These are phyloP conservation scores for Mus minutoides DNA, from an alignment of 2,797 vertebrate species.

Conservation along the genomic window DNA sequence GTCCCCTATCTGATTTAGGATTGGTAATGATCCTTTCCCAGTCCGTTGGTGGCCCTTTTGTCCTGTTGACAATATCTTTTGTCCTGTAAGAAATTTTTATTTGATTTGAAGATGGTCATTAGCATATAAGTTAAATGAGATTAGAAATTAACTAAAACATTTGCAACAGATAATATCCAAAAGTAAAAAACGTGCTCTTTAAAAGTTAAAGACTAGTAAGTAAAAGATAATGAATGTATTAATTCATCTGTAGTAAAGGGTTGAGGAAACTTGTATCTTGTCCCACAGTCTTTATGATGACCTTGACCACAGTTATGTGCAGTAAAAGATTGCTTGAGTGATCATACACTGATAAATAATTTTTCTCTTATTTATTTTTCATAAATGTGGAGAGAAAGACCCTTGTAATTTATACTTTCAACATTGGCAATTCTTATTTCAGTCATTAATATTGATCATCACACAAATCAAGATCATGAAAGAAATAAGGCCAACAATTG, in stretches of 20 bases:
- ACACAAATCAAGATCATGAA: background rate
- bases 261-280: background rate
- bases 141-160: conserved; percentile 33
- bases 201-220: conserved; percentile 18
- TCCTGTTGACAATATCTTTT: no score
- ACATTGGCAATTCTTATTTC: conserved; percentile 33
- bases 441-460: conserved; percentile 10
- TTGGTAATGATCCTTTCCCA: no score
- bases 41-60: no score
- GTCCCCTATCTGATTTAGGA: no score
- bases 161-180: background rate
- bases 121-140: background rate
- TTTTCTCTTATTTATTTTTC: conserved; percentile 31
- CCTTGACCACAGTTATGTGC: background rate
- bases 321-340: background rate
- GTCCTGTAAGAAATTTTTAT: conserved; percentile 32
- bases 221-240: background rate
- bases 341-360: background rate
- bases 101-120: conserved; percentile 3
- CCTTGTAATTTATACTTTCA: conserved; percentile 28
- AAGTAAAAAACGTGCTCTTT: conserved; percentile 1
- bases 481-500: conserved; percentile 18
- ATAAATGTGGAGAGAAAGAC: background rate
- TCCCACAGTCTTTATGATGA: background rate
- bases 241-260: conserved; percentile 3